A percentile compares a stretch with the other conserved stretches of the same genome.
Conservation (phyloP, 1,140 invertebrate species). For the Thaumetopoea pityocampa region DNA sequence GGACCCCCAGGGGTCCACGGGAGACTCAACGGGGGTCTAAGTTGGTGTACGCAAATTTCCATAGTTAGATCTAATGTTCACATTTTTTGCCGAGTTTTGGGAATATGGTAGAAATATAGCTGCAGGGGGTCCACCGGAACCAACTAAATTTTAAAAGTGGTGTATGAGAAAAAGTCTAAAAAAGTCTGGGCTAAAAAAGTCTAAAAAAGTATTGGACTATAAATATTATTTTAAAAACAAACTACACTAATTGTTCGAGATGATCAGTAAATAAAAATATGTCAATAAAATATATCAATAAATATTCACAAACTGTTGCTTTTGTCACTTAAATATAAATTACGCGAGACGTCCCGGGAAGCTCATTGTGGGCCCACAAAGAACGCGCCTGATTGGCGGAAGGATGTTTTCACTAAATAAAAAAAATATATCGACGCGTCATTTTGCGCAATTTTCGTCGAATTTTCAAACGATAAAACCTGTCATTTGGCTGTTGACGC, state of each 20-base stretch:
- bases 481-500: conserved; percentile 74
- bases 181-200: too few relatives aligned
- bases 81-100: too few relatives aligned
- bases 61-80: too few relatives aligned
- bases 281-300: conserved; percentile 21
- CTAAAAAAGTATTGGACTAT: too few relatives aligned
- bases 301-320: conserved; percentile 67
- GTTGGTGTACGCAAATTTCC: too few relatives aligned
- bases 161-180: too few relatives aligned
- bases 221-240: too few relatives aligned
- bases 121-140: too few relatives aligned
- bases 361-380: conserved; percentile 65
- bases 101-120: too few relatives aligned
- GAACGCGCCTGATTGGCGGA: conserved; percentile 71
- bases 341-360: conserved; percentile 56
- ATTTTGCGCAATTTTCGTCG: conserved; percentile 72
- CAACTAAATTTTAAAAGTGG: too few relatives aligned
- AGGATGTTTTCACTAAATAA: conserved; percentile 74
- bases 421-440: conserved; percentile 74
- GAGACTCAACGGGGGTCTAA: too few relatives aligned
- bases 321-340: conserved; percentile 68
- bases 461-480: conserved; percentile 76
- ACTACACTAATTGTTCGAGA: not conserved
- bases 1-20: too few relatives aligned
- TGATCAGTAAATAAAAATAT: not conserved